phyloP scores from a whole-genome alignment of 2,888 invertebrate genomes.

The Eueremaeus valkanovi region DNA sequence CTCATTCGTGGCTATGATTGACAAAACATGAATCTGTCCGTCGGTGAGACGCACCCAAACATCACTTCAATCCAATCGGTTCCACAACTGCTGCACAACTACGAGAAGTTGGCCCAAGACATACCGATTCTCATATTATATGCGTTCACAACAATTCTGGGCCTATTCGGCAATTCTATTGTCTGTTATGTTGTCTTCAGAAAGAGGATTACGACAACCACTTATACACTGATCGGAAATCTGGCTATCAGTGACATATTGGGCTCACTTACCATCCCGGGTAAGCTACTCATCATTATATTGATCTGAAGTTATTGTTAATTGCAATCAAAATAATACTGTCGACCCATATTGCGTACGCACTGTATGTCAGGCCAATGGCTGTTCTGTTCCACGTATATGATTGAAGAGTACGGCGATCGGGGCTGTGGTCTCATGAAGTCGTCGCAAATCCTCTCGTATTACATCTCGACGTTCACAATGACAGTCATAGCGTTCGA shows the following conservation, averaged over 20 bases:
- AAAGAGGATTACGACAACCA: neutral
- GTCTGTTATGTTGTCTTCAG: constrained; percentile 39
- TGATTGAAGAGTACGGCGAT: constrained; percentile 18
- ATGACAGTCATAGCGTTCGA: constrained; percentile 37
- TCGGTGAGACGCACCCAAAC: neutral
- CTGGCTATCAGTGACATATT: constrained; percentile 36
- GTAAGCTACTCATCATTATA: neutral
- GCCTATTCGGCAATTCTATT: constrained; percentile 23
- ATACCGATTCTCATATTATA: constrained; percentile 23
- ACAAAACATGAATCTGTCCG: neutral
- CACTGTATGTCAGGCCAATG: constrained; percentile 20
- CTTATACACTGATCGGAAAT: constrained; percentile 35
- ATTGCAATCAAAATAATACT: neutral
- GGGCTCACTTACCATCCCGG: constrained; percentile 17
- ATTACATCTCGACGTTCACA: constrained; percentile 35
- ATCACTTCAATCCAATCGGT: neutral
- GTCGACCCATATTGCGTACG: neutral
- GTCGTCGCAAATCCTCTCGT: constrained; percentile 29
- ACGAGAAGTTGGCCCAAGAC: constrained; percentile 1
- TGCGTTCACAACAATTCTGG: neutral
- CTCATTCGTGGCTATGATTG: neutral
- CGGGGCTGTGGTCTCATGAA: constrained; percentile 32
- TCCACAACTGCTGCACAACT: neutral
- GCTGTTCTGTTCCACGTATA: constrained; percentile 25
- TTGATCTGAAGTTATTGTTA: neutral